These are phyloP conservation scores for Austrofundulus limnaeus DNA, from an alignment of 2,113 vertebrate species.

Conservation along the genomic window DNA sequence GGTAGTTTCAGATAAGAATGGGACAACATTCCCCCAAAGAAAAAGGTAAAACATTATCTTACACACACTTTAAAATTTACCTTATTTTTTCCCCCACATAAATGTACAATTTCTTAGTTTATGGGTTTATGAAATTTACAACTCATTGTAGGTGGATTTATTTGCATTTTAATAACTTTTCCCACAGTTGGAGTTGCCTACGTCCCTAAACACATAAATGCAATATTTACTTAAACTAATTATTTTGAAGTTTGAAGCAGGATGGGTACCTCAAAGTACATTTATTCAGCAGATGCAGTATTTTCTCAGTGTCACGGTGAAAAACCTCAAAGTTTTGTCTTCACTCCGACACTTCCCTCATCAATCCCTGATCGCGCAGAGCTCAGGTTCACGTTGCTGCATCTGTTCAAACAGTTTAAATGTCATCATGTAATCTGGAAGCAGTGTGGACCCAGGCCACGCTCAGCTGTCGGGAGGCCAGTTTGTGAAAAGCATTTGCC, in stretches of 20 bases:
- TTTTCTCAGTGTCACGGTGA: slow-evolving; percentile 15
- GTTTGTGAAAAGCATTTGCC: slow-evolving; percentile 21
- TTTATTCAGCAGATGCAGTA: neutral
- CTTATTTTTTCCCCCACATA: too few relatives aligned
- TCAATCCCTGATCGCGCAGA: slow-evolving; percentile 1
- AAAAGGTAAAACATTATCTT: too few relatives aligned
- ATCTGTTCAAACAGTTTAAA: slow-evolving; percentile 2
- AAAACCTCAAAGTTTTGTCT: neutral
- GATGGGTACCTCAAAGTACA: neutral
- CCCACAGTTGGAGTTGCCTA: too few relatives aligned
- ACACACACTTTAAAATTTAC: too few relatives aligned
- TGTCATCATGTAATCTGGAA: slow-evolving; percentile 6
- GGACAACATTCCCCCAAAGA: too few relatives aligned
- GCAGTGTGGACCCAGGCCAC: neutral
- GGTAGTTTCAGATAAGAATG: too few relatives aligned
- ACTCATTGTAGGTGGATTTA: too few relatives aligned
- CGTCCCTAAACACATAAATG: too few relatives aligned
- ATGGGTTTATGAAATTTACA: too few relatives aligned
- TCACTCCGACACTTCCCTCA: slow-evolving; percentile 13
- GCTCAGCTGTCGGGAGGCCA: slow-evolving; percentile 34
- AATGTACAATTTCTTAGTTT: too few relatives aligned
- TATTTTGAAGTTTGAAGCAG: neutral
- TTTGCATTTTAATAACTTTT: too few relatives aligned
- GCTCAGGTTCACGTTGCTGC: slow-evolving; percentile 15
- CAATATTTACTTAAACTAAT: too few relatives aligned